Percentiles rank a stretch among this genome's conserved stretches.
Evolutionary conservation across 2,888 invertebrate species (phyloP).

Genomic region (Aelia acuminata): DNA sequence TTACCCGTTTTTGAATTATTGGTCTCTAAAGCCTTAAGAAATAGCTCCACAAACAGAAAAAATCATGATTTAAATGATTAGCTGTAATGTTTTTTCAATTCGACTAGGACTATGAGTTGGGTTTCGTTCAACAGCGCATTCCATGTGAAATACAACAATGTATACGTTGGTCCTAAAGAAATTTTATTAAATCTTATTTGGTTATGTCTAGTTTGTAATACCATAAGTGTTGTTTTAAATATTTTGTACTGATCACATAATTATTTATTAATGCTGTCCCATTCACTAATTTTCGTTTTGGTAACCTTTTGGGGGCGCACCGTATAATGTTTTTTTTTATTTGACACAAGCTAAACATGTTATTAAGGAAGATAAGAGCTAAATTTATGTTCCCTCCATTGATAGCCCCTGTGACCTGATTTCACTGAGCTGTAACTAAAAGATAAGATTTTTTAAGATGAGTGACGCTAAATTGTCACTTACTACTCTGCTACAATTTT

Average conservation of each 20-base stretch:
- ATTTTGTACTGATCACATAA: background rate
- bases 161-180: too few relatives aligned
- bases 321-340: background rate
- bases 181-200: too few relatives aligned
- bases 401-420: background rate
- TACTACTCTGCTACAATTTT: background rate
- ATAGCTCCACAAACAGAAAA: too few relatives aligned
- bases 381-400: background rate
- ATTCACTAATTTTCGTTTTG: background rate
- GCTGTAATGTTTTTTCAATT: too few relatives aligned
- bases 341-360: background rate
- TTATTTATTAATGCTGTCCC: background rate
- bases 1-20: too few relatives aligned
- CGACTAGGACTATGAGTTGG: too few relatives aligned
- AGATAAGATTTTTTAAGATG: too few relatives aligned
- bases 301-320: background rate
- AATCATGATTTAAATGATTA: too few relatives aligned
- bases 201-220: background rate
- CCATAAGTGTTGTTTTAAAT: background rate
- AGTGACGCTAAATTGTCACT: too few relatives aligned
- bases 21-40: too few relatives aligned
- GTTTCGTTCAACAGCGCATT: too few relatives aligned
- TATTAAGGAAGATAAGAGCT: background rate
- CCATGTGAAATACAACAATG: too few relatives aligned
- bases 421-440: background rate